These are phyloP conservation scores for Galagoides demidoff DNA, from an alignment of 2,797 vertebrate species.

Conservation along the genomic window DNA sequence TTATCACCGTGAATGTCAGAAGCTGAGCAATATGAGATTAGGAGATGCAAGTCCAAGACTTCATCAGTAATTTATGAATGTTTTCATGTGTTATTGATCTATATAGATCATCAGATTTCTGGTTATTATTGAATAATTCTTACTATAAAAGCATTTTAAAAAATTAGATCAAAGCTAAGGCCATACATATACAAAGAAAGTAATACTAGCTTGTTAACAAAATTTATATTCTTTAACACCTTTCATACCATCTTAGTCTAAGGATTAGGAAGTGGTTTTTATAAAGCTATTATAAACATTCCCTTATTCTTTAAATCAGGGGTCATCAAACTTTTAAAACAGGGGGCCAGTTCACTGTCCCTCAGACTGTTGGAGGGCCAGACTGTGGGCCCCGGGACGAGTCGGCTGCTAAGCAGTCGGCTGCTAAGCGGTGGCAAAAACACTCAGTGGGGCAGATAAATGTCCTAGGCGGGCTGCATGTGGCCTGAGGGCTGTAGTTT, in stretches of 20 bases:
- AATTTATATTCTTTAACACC: background rate
- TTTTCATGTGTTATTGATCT: background rate
- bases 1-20: slow-evolving; percentile 13
- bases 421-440: no score
- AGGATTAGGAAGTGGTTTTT: background rate
- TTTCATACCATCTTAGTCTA: background rate
- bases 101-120: slow-evolving; percentile 1
- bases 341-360: no score
- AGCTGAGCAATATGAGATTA: background rate
- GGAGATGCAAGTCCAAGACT: background rate
- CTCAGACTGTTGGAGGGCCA: no score
- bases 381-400: no score
- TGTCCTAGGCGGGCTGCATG: no score
- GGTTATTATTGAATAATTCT: slow-evolving; percentile 45
- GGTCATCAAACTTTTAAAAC: no score
- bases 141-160: slow-evolving; percentile 3
- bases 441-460: no score
- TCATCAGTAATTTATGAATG: slow-evolving; percentile 18
- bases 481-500: no score
- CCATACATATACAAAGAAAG: slow-evolving; percentile 13
- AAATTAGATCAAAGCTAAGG: background rate
- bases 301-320: background rate
- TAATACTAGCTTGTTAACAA: background rate
- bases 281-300: background rate
- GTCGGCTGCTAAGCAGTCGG: no score